Base-by-base conservation (phyloP, 2,797 vertebrate species). In the Pelochelys cantorii region DNA sequence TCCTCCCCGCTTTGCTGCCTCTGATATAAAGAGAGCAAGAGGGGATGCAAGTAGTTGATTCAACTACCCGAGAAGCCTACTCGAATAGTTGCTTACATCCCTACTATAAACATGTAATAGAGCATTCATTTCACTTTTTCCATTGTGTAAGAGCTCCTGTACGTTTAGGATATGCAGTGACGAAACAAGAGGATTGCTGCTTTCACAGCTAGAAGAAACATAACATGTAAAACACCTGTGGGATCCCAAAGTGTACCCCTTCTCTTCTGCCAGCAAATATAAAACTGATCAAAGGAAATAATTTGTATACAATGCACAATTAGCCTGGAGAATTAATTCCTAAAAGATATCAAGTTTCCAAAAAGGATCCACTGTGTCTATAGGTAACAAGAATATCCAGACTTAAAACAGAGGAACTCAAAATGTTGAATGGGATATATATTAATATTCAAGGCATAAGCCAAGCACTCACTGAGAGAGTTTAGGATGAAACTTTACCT, bases 291-390 rank as follows among this genome's bases (percentile, higher is more conserved):
- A 71, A 71, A 75, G 71, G 6, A 75, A 75, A 20, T 5, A 4
- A 71, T 89, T 84, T 68, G 20, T 68, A 68, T 18, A 68, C 65
- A 34, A 79, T 42, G 42, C 48, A 52, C 78, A 23, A 86, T 81
- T 65, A 48, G 37, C 8, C 86, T 92, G 89, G 3, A 86, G 53
- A 83, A 94, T 85, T 48, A 4, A 20, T 8, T 68, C 31, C 48
- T 52, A 78, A 18, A 85, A 25, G 74, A 57, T 74, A 34, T 11
- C 87, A 20, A 5, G 6, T 27, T 62, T 7, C 5, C 11, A 90
- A 82, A 42, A 1, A 37, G 7, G 54, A 59, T 3, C 37, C 9
- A 15, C 25, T 57, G 57, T 83, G 83, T 10, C 5, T 27, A n/a
- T 1, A 54, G n/a, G 15, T 75, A 79, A 75, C 1, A 2, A 11